Evolutionary conservation across 2,113 vertebrate species (phyloP), one percentile per base, ranked within the genome.

Genomic region (Onychostruthus taczanowskii): DNA sequence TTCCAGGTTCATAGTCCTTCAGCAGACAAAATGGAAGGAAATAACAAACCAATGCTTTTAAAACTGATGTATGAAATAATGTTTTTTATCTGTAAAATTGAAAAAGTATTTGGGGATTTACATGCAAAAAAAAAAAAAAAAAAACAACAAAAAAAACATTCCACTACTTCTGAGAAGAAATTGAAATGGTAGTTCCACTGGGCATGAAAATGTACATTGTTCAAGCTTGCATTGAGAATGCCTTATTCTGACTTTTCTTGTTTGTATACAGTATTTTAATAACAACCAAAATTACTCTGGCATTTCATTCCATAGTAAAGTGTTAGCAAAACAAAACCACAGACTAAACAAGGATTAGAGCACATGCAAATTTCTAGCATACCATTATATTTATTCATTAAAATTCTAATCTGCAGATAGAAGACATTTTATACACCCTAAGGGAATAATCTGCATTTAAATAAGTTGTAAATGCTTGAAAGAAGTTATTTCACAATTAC

Each of bases 231-330:
- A 72, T 95, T 90, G 83, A 97, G 94, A 98, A 98, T 97, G 97
- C 97, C 97, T 98, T 97, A 97, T 93, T 95, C 91, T 95, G 96
- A 94, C 80, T 92, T 95, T 93, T 93, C 94, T 92, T 96, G 81
- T 96, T 98, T 98, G 84, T 97, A 96, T 95, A 97, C 24, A 94
- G 37, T 95, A 94, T 94, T 94, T 98, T 98, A 97, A 90, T 87
- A 89, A 93, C 78, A 97, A 94, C 69, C 63, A 93, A 96, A 96
- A 96, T 95, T 78, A 46, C 39, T 94, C 81, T 96, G 73, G 76
- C 93, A 94, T 92, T 96, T 97, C 93, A 93, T 61, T 97, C 50
- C 96, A 53, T 91, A 87, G 53, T 75, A 89, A 93, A 72, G 66
- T 26, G 58, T 92, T 92, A 89, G 67, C 3, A 56, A 94, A 37